These are phyloP conservation scores for Neodiprion virginianus DNA, from an alignment of 1,140 invertebrate genomes.

Conservation along the genomic window DNA sequence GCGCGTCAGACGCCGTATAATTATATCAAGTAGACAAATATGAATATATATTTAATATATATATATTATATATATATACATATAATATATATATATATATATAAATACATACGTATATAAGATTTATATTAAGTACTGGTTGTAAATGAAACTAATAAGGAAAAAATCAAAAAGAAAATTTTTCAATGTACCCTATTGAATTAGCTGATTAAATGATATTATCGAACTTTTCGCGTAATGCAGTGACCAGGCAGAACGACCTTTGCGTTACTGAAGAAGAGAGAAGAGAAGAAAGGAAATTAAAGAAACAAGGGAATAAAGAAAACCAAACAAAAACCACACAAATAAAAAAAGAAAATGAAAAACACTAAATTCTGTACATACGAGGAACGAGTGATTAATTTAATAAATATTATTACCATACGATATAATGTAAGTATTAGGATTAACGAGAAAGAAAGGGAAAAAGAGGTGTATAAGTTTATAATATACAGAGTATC, in stretches of 20 bases:
- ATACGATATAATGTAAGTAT: no score
- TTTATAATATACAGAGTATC: constrained; percentile 7
- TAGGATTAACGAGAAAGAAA: background rate
- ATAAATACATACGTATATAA: no score
- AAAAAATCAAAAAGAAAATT: no score
- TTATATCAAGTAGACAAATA: background rate
- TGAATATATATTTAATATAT: no score
- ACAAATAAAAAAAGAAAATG: constrained; percentile 16
- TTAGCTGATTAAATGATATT: no score
- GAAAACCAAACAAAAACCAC: constrained; percentile 3
- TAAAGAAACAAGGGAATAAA: constrained; percentile 14
- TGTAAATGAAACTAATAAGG: no score
- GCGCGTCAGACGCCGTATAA: background rate
- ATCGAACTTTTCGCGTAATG: no score
- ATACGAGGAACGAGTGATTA: constrained; percentile 18
- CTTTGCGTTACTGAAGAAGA: background rate
- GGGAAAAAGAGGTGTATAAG: constrained; percentile 37
- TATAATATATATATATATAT: no score
- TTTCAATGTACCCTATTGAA: no score
- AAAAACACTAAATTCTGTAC: constrained; percentile 15
- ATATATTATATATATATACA: no score
- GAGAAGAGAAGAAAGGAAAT: constrained; percentile 6
- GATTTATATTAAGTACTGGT: no score
- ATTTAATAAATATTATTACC: background rate
- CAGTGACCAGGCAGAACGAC: no score